Base-by-base conservation (phyloP, 2,888 invertebrate species). In the Eristalinus sepulchralis region DNA sequence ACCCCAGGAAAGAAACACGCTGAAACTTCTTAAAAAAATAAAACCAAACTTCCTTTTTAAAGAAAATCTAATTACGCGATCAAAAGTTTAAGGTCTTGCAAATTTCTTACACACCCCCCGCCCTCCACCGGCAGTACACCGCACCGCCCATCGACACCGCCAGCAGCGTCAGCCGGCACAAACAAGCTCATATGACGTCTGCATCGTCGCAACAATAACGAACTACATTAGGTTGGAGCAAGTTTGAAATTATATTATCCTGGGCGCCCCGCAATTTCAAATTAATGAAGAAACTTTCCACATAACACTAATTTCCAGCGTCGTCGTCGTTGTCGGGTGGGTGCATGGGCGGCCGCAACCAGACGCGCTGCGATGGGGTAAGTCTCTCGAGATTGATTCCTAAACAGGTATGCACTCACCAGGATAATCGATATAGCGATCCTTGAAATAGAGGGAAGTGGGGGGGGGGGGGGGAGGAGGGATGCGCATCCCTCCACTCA, bases 271-370 rank as follows among this genome's bases (percentile, higher is more conserved):
- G 75, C 80, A 84, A 84, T 75, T 84, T 80, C 75, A 84, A 84
- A 84, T 83, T 84, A 84, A 84, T 84, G 80, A 84, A 84, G 63
- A 84, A 84, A 84, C 75, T 80, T 84, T 84, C 64, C 83, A 79
- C 80, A 84, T 84, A 84, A 84, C 83, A 84, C 83, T 84, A 75
- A 84, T 84, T 84, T 80, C 66, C 60, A 75, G 60, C 73, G 75
- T 70, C 70, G 70, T 70, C 73, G 59, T 33, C 73, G 60, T 79
- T 20, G 17, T 68, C 20, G 57, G 62, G 68, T 11, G 67, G 5
- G 10, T 27, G 13, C 0, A 10, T 31, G 2, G 2, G 10, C 20
- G 31, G 20, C 3, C 34, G 11, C 34, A 13, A 6, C 59, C 24
- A 9, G 57, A 24, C 24, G 22, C 11, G 24, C 20, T 57, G 24